A percentile compares a stretch with the other conserved stretches of the same genome.
phyloP scores from a whole-genome alignment of 1,140 invertebrate species.

The Lordiphosa stackelbergi region DNA sequence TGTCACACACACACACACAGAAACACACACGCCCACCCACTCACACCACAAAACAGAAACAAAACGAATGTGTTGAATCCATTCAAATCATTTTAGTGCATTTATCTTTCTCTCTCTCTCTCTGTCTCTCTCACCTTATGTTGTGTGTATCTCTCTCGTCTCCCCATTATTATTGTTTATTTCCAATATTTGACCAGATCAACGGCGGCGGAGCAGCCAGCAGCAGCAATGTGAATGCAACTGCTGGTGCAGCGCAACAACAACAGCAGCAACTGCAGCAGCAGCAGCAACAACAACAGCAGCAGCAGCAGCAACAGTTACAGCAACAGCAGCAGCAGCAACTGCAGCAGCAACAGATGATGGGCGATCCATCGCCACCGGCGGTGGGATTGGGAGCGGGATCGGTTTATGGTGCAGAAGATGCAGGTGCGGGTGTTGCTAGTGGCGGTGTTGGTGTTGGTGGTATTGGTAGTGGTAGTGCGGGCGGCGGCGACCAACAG shows the following conservation, averaged over 20 bases:
- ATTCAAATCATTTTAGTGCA: constrained; percentile 13
- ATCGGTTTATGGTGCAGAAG: constrained; percentile 63
- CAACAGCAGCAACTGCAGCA: constrained; percentile 36
- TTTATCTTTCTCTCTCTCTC: constrained; percentile 16
- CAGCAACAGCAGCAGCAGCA: constrained; percentile 31
- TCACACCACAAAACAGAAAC: constrained; percentile 8
- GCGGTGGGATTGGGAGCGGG: constrained; percentile 29
- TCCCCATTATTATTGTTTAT: constrained; percentile 69
- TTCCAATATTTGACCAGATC: constrained; percentile 59
- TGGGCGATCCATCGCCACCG: constrained; percentile 21
- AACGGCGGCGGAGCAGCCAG: constrained; percentile 45
- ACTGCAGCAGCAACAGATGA: constrained; percentile 17
- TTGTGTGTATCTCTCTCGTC: constrained; percentile 58
- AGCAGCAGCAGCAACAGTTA: constrained; percentile 32
- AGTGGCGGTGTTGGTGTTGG: constrained; percentile 74
- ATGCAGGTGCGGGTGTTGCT: constrained; percentile 73
- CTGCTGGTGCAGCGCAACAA: constrained; percentile 39
- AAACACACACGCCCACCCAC: constrained; percentile 5
- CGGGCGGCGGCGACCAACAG: constrained; percentile 29
- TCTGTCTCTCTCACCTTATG: constrained; percentile 36
- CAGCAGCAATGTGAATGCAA: constrained; percentile 37
- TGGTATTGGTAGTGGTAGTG: constrained; percentile 63
- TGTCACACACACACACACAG: constrained; percentile 4
- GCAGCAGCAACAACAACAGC: constrained; percentile 39
- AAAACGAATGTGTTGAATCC: constrained; percentile 12